Evolutionary conservation across 2,888 invertebrate species (phyloP).

Genomic region (Spisula solida): DNA sequence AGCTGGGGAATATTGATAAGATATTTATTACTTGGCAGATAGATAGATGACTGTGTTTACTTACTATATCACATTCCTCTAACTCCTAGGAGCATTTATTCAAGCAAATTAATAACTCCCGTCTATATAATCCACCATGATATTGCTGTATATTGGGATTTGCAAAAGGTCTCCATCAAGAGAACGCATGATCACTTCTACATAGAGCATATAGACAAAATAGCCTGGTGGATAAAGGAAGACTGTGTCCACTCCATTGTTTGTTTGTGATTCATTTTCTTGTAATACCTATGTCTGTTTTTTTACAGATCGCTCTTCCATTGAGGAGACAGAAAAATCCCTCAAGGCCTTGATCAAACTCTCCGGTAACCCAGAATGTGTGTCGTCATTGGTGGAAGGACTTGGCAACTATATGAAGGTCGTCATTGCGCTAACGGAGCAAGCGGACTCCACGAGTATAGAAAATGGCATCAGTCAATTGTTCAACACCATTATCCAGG

Average conservation of each 20-base stretch:
- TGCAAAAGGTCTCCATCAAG: background rate
- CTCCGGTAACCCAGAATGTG: slow-evolving; percentile 89
- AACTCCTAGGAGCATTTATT: background rate
- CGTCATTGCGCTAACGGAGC: slow-evolving; percentile 88
- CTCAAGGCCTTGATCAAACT: slow-evolving; percentile 89
- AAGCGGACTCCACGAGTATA: slow-evolving; percentile 82
- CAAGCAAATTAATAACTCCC: background rate
- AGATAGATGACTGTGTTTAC: slow-evolving; percentile 14
- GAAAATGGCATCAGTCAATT: slow-evolving; percentile 82
- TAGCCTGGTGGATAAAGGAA: too few relatives aligned
- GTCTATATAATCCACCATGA: background rate
- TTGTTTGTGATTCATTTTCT: background rate
- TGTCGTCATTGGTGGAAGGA: slow-evolving; percentile 89
- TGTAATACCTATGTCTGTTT: background rate
- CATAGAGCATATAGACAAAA: too few relatives aligned
- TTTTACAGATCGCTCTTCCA: slow-evolving; percentile 81
- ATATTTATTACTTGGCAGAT: slow-evolving; percentile 1
- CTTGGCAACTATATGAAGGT: slow-evolving; percentile 87
- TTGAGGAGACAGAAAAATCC: slow-evolving; percentile 88
- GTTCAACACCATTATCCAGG: slow-evolving; percentile 83
- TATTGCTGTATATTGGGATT: background rate
- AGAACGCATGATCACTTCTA: background rate
- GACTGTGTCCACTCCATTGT: background rate
- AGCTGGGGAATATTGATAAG: slow-evolving; percentile 14
- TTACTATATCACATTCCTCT: background rate